Conservation (phyloP, 1,140 invertebrate species). For the Asobara japonica region DNA sequence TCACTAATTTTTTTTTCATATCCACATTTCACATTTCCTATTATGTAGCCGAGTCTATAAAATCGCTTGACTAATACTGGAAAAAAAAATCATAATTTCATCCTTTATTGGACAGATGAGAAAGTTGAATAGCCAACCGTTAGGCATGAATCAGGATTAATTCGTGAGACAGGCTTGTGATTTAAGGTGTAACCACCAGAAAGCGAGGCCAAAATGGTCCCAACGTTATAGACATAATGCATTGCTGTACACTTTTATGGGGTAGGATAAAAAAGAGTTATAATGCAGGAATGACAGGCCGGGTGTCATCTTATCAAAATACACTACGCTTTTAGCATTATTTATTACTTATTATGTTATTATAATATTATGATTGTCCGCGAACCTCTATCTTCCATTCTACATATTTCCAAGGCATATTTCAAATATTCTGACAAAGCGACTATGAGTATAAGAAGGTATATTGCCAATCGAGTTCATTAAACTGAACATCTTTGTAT, state of each 20-base stretch:
- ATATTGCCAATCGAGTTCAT: not conserved
- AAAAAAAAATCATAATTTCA: not conserved
- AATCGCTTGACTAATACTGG: not conserved
- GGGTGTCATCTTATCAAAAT: conserved; percentile 51
- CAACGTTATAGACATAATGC: conserved; percentile 22
- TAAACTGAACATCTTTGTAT: not conserved
- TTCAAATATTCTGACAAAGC: not conserved
- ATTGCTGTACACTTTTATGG: not conserved
- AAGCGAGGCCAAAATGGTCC: conserved; percentile 33
- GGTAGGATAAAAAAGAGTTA: conserved; percentile 27
- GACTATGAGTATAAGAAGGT: not conserved
- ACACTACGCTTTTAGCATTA: conserved; percentile 48
- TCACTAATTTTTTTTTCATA: too few relatives aligned
- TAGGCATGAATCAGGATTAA: conserved; percentile 56
- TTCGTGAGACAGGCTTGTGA: conserved; percentile 49
- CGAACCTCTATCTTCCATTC: not conserved
- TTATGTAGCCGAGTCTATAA: too few relatives aligned
- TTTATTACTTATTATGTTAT: conserved; percentile 50
- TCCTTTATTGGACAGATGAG: not conserved
- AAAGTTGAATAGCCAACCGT: not conserved
- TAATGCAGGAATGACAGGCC: conserved; percentile 38
- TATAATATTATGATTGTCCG: not conserved
- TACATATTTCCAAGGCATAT: not conserved
- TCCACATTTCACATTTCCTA: too few relatives aligned
- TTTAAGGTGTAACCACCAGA: conserved; percentile 45